Conservation (phyloP, 2,888 invertebrate species). For the Limenitis camilla region DNA sequence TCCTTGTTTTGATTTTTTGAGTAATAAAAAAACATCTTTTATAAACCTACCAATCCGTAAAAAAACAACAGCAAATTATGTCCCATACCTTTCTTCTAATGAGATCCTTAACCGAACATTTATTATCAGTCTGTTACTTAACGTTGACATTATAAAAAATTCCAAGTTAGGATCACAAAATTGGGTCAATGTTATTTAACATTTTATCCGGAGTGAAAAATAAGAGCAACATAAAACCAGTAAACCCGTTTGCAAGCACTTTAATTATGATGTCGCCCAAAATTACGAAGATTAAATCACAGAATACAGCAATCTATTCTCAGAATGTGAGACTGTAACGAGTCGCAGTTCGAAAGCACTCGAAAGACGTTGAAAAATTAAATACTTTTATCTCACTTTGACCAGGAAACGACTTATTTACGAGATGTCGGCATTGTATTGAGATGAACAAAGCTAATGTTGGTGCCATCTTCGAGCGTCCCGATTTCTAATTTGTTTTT, state of each 20-base stretch:
- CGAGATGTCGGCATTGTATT: conserved; percentile 33
- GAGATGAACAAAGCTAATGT: conserved; percentile 32
- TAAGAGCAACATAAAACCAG: neutral
- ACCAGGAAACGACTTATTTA: conserved; percentile 53
- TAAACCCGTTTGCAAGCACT: neutral
- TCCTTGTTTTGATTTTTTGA: too few relatives aligned
- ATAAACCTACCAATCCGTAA: too few relatives aligned
- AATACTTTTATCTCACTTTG: conserved; percentile 46
- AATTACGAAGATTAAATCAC: conserved; percentile 15
- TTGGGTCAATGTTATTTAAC: neutral
- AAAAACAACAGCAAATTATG: too few relatives aligned
- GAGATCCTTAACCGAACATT: too few relatives aligned
- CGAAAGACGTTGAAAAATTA: conserved; percentile 42
- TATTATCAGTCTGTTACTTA: too few relatives aligned
- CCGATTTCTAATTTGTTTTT: conserved; percentile 41
- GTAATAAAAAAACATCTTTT: too few relatives aligned
- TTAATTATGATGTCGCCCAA: neutral
- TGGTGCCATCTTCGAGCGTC: conserved; percentile 24
- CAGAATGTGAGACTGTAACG: conserved; percentile 25
- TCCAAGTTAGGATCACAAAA: neutral
- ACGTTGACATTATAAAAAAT: too few relatives aligned
- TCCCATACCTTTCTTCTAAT: too few relatives aligned
- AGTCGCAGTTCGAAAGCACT: conserved; percentile 6
- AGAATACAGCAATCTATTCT: conserved; percentile 23
- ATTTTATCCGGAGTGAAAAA: neutral